phyloP scores from a whole-genome alignment of 1,140 invertebrate genomes.

The Mizuhopecten yessoensis region DNA sequence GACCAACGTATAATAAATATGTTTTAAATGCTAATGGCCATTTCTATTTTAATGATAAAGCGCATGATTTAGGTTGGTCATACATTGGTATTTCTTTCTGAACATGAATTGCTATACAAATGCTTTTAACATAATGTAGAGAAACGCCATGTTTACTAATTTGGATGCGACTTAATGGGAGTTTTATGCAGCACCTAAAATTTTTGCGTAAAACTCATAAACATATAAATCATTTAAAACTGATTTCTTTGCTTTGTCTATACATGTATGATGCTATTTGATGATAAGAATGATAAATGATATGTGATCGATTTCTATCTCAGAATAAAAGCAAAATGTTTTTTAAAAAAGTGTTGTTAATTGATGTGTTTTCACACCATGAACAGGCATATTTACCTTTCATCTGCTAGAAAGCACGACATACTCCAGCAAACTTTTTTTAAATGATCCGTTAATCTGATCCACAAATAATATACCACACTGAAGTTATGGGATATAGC shows the following conservation, averaged over 20 bases:
- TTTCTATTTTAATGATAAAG: background rate
- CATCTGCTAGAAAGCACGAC: too few species aligned
- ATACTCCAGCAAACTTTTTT: too few species aligned
- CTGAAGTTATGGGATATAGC: background rate
- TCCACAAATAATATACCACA: background rate
- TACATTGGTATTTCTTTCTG: background rate
- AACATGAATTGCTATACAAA: background rate
- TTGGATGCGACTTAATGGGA: background rate
- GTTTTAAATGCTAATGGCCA: slow-evolving; percentile 2
- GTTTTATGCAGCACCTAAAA: background rate
- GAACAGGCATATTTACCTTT: background rate
- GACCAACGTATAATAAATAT: background rate
- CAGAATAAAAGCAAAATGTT: background rate
- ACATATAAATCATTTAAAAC: background rate
- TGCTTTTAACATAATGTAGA: background rate
- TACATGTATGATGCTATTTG: too few species aligned
- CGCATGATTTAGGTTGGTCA: slow-evolving; percentile 4
- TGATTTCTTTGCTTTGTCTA: background rate
- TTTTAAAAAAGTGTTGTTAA: too few species aligned
- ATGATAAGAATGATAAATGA: background rate
- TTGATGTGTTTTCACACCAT: background rate
- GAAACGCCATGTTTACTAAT: background rate
- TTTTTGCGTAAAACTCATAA: background rate
- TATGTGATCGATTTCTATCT: background rate
- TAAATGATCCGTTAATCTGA: background rate